Percentiles rank a stretch among this genome's conserved stretches.
These are phyloP conservation scores for Mylabris sibirica DNA, from an alignment of 2,888 invertebrate species.

Conservation along the genomic window DNA sequence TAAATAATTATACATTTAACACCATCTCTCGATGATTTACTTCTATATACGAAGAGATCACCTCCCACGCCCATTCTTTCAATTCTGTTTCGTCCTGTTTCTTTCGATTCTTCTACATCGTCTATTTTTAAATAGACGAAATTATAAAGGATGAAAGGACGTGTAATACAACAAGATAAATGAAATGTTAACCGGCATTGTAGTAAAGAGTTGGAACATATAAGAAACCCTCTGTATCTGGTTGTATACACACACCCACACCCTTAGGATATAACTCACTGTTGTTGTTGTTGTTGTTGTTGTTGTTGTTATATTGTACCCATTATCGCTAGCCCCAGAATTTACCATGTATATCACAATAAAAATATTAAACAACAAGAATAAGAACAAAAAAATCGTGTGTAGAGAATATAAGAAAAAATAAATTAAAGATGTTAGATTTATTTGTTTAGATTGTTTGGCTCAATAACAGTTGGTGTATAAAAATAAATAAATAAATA, in stretches of 20 bases:
- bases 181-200: slow-evolving; percentile 46
- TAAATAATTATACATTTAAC: slow-evolving; percentile 36
- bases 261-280: slow-evolving; percentile 50
- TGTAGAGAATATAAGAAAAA: not conserved
- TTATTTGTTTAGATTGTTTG: slow-evolving; percentile 37
- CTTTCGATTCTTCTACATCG: not conserved
- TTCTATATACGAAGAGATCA: slow-evolving; percentile 13
- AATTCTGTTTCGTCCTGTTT: not conserved
- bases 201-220: slow-evolving; percentile 34
- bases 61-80: slow-evolving; percentile 8
- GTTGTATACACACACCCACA: slow-evolving; percentile 47
- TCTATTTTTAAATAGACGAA: slow-evolving; percentile 1
- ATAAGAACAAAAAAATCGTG: not conserved
- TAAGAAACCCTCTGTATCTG: slow-evolving; percentile 20
- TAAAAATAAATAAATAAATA: slow-evolving; percentile 53
- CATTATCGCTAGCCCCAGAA: not conserved
- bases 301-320: slow-evolving; percentile 7
- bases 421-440: not conserved
- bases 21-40: slow-evolving; percentile 33
- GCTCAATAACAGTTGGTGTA: slow-evolving; percentile 20
- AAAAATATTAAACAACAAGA: slow-evolving; percentile 36
- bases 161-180: slow-evolving; percentile 40
- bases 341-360: slow-evolving; percentile 37
- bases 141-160: not conserved
- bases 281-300: slow-evolving; percentile 21